phyloP scores from a whole-genome alignment of 2,888 invertebrate species.

The Lepetodrilus schrolli region DNA sequence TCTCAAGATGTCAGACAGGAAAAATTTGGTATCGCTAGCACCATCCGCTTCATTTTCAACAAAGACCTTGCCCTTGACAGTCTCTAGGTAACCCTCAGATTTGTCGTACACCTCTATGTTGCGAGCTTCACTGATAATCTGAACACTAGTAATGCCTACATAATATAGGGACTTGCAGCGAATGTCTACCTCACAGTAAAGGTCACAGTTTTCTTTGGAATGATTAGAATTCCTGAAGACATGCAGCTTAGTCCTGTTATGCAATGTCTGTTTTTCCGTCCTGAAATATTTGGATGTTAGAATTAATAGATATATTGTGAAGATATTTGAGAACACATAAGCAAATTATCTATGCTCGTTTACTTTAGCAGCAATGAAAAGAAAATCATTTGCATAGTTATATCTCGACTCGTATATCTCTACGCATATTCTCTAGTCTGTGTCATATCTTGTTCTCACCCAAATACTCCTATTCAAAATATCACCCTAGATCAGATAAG shows the following conservation, averaged over 20 bases:
- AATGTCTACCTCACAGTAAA: conserved; percentile 21
- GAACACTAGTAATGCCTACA: conserved; percentile 36
- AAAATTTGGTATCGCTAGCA: not conserved
- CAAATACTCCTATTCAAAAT: too few species aligned
- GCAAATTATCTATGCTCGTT: too few species aligned
- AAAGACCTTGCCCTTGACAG: conserved; percentile 32
- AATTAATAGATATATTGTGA: too few species aligned
- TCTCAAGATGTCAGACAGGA: not conserved
- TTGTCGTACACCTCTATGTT: conserved; percentile 42
- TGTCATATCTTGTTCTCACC: too few species aligned
- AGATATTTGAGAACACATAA: too few species aligned
- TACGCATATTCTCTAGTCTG: too few species aligned
- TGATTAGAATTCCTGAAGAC: not conserved
- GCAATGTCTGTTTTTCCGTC: too few species aligned
- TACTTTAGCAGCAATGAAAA: too few species aligned
- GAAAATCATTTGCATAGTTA: too few species aligned
- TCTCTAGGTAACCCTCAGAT: conserved; percentile 44
- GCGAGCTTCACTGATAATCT: conserved; percentile 42
- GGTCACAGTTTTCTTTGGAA: not conserved
- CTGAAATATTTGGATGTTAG: too few species aligned
- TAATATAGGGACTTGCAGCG: conserved; percentile 41
- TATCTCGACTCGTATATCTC: too few species aligned
- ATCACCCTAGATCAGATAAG: too few species aligned
- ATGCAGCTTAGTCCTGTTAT: not conserved
- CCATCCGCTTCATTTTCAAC: not conserved